Evolutionary conservation across 2,888 invertebrate species (phyloP), one percentile per base, ranked within the genome.

Genomic region (Globia sparganii): DNA sequence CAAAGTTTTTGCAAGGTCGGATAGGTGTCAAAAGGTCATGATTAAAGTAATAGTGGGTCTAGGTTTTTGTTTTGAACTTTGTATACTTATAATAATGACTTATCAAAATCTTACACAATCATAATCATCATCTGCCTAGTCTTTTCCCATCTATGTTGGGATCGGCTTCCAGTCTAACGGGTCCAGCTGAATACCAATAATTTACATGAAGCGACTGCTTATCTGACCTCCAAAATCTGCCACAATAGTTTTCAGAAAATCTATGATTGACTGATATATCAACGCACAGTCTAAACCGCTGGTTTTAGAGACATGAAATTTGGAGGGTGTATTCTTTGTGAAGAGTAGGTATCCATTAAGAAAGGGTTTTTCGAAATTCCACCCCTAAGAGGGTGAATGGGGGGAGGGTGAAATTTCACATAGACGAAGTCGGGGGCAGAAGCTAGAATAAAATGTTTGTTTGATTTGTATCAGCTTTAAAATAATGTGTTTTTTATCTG

Each of bases 31-130:
- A 49, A 28, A 78, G 83, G 61, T 78, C 79, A 49, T 40, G 11
- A 49, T 64, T 15, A 4, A 25, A 83, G n/a, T 58, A 4, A 13
- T 40, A 79, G 78, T 62, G n/a, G 79, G 83, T 83, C 67, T 79
- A 68, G 83, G 79, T 37, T 68, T 76, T 58, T 49, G 34, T 81
- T 67, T 77, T 81, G 58, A 61, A 67, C 37, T 56, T 82, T 62
- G 21, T 2, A 8, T 49, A 81, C 46, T 56, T 28, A 43, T 34
- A n/a, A 56, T 56, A 56, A 56, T 56, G 53, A 56, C 28, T n/a
- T 18, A 2, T 34, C 11, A 73, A n/a, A 56, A 56, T n/a, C n/a
- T 56, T n/a, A 56, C 53, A n/a, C 11, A 56, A 53, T 25, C n/a
- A n/a, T 49, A 4, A 6, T n/a, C 25, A 53, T 25, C 53, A n/a